These are phyloP conservation scores for Drosophila rhopaloa DNA, from an alignment of 1,140 invertebrate genomes.

Conservation along the genomic window DNA sequence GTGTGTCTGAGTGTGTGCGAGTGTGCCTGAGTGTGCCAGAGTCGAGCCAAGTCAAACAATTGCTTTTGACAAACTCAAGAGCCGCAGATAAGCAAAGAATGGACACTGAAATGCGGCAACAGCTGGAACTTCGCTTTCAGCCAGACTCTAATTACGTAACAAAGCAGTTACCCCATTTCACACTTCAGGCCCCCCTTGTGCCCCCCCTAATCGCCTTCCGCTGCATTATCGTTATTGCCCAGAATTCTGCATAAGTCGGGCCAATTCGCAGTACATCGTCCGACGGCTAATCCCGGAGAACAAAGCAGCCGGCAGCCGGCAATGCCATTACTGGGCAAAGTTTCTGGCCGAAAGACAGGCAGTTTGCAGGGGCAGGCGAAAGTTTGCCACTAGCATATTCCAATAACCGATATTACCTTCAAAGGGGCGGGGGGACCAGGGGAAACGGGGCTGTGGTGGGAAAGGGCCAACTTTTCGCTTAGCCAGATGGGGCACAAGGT, in stretches of 20 bases:
- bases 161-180: not conserved
- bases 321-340: slow-evolving; percentile 7
- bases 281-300: slow-evolving; percentile 31
- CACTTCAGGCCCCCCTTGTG: not conserved
- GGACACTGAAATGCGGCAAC: slow-evolving; percentile 24
- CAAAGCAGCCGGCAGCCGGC: slow-evolving; percentile 16
- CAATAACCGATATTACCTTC: slow-evolving; percentile 66
- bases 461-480: not conserved
- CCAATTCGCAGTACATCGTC: slow-evolving; percentile 25
- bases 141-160: slow-evolving; percentile 33
- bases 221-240: slow-evolving; percentile 40
- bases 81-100: slow-evolving; percentile 70
- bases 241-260: slow-evolving; percentile 8
- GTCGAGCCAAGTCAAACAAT: slow-evolving; percentile 62
- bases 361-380: slow-evolving; percentile 39
- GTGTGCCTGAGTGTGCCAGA: slow-evolving; percentile 2
- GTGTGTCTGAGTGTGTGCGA: not conserved
- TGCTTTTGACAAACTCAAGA: slow-evolving; percentile 74
- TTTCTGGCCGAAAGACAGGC: slow-evolving; percentile 27
- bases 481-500: no score
- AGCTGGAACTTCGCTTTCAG: slow-evolving; percentile 1
- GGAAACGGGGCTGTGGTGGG: not conserved
- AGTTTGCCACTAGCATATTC: slow-evolving; percentile 40
- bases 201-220: slow-evolving; percentile 28
- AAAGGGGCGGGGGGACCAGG: not conserved